Evolutionary conservation across 2,888 invertebrate genomes (phyloP).

Genomic region (Tridacna crocea): DNA sequence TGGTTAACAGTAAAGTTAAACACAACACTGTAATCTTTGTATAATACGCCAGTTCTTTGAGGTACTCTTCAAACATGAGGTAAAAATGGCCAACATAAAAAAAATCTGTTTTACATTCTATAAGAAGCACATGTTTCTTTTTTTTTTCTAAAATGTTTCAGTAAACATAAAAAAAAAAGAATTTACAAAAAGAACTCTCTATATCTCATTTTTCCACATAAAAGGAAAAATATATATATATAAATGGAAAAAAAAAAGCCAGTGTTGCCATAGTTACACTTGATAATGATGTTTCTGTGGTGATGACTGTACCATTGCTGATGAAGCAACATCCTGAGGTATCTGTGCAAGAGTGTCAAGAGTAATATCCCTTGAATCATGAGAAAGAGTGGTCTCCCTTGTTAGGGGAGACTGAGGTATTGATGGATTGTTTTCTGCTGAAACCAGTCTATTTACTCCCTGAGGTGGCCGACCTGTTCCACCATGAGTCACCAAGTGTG

Average conservation of each 20-base stretch:
- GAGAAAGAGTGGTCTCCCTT: slow-evolving; percentile 37
- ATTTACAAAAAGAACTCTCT: too few species aligned
- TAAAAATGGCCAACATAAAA: slow-evolving; percentile 7
- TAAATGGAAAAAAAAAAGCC: slow-evolving; percentile 12
- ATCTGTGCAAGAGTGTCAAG: slow-evolving; percentile 43
- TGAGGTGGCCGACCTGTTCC: slow-evolving; percentile 39
- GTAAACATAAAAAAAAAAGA: background rate
- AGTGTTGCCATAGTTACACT: slow-evolving; percentile 47
- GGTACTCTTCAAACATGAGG: slow-evolving; percentile 14
- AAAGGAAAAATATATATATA: background rate
- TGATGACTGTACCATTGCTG: slow-evolving; percentile 33
- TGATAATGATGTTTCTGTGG: slow-evolving; percentile 46
- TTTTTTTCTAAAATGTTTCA: background rate
- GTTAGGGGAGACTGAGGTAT: slow-evolving; percentile 43
- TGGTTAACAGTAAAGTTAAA: background rate
- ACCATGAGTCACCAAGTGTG: slow-evolving; percentile 29
- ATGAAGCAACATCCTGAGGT: slow-evolving; percentile 56
- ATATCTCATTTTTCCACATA: background rate
- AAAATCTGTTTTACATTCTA: background rate
- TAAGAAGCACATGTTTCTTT: background rate
- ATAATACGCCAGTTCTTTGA: slow-evolving; percentile 21
- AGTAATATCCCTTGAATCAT: slow-evolving; percentile 37
- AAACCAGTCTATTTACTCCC: slow-evolving; percentile 45
- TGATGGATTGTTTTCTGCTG: slow-evolving; percentile 49
- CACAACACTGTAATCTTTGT: slow-evolving; percentile 18